Evolutionary conservation across 1,140 invertebrate species (phyloP).

Genomic region (Heliconius hermathena): DNA sequence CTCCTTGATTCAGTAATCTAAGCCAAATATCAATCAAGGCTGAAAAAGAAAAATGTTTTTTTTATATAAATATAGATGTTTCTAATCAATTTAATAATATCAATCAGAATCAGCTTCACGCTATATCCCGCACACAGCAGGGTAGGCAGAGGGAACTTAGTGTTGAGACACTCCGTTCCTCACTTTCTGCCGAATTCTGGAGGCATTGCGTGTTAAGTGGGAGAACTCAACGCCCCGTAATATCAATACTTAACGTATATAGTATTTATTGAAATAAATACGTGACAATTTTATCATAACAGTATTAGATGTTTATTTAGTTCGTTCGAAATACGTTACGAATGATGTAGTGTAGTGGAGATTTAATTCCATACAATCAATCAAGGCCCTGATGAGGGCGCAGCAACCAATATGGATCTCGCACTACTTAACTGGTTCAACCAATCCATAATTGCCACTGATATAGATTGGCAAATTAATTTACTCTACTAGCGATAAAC

Average conservation of each 20-base stretch:
- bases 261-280: neutral
- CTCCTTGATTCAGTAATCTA: neutral
- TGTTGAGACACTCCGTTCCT: no score
- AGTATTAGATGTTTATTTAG: slow-evolving; percentile 17
- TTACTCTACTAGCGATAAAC: slow-evolving; percentile 12
- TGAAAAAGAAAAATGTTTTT: no score
- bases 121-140: no score
- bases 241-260: no score
- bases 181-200: no score
- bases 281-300: neutral
- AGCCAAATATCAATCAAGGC: no score
- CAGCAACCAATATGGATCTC: slow-evolving; percentile 52
- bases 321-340: slow-evolving; percentile 29
- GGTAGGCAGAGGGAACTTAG: no score
- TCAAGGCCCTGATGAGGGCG: slow-evolving; percentile 67
- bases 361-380: slow-evolving; percentile 74
- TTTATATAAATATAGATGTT: no score
- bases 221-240: no score
- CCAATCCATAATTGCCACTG: slow-evolving; percentile 58
- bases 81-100: no score
- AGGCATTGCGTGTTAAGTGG: no score
- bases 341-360: slow-evolving; percentile 39
- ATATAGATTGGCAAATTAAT: slow-evolving; percentile 64
- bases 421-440: slow-evolving; percentile 59
- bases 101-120: no score